phyloP scores from a whole-genome alignment of 2,888 invertebrate genomes.

The Heteromurus nitidus region DNA sequence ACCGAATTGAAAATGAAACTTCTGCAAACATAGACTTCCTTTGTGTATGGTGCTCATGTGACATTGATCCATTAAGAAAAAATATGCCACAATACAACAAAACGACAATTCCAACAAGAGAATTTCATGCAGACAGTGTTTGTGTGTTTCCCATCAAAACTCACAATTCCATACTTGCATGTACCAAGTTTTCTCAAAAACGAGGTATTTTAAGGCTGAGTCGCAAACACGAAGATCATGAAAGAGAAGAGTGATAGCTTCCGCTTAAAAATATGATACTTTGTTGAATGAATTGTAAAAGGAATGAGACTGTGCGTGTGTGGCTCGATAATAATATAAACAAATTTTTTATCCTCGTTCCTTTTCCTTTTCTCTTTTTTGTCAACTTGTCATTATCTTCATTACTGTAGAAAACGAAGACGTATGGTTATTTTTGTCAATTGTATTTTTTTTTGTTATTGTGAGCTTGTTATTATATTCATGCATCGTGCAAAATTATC shows the following conservation, averaged over 20 bases:
- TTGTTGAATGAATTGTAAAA: background rate
- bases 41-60: too few relatives aligned
- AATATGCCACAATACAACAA: conserved; percentile 16
- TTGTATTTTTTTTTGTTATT: conserved; percentile 28
- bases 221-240: conserved; percentile 38
- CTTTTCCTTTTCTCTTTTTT: conserved; percentile 18
- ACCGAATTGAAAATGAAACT: too few relatives aligned
- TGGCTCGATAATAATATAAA: conserved; percentile 12
- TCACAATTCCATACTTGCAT: too few relatives aligned
- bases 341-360: background rate
- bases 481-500: conserved; percentile 43
- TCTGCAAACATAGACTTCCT: too few relatives aligned
- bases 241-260: conserved; percentile 22
- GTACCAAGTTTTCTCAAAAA: too few relatives aligned
- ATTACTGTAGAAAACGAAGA: conserved; percentile 37
- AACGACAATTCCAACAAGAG: too few relatives aligned
- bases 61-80: conserved; percentile 29
- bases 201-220: too few relatives aligned
- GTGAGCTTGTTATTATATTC: conserved; percentile 9
- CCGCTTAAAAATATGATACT: background rate
- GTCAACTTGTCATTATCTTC: conserved; percentile 23
- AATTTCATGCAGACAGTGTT: too few relatives aligned
- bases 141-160: too few relatives aligned
- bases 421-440: conserved; percentile 26
- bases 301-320: background rate